Evolutionary conservation across 2,113 vertebrate species (phyloP).

Genomic region (Pao palembangensis): DNA sequence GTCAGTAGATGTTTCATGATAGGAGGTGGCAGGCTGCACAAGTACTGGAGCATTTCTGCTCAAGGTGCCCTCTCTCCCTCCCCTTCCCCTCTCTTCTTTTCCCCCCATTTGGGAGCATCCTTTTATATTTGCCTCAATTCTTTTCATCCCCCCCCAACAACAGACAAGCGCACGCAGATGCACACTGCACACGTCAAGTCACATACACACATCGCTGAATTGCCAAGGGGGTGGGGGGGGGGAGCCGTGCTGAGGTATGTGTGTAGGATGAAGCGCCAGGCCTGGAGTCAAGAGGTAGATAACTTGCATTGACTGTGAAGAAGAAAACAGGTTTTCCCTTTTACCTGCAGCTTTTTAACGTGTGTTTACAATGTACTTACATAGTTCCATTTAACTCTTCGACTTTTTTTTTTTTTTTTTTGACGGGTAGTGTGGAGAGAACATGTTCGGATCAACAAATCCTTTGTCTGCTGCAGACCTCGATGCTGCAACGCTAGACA

Average conservation of each 20-base stretch:
- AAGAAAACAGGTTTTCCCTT: slow-evolving; percentile 25
- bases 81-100: slow-evolving; percentile 27
- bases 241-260: slow-evolving; percentile 29
- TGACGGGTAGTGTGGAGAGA: not conserved
- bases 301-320: slow-evolving; percentile 36
- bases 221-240: slow-evolving; percentile 8
- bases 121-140: slow-evolving; percentile 32
- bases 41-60: slow-evolving; percentile 61
- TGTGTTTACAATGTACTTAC: slow-evolving; percentile 24
- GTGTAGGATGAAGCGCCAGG: slow-evolving; percentile 45
- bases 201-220: slow-evolving; percentile 7
- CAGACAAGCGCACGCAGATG: slow-evolving; percentile 16
- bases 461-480: slow-evolving; percentile 34
- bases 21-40: slow-evolving; percentile 67
- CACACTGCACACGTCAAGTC: not conserved
- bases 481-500: slow-evolving; percentile 9
- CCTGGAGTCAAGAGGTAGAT: slow-evolving; percentile 40
- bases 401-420: slow-evolving; percentile 14
- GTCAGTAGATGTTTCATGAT: slow-evolving; percentile 66
- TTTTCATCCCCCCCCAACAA: slow-evolving; percentile 28
- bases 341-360: slow-evolving; percentile 28
- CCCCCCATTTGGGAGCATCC: slow-evolving; percentile 22
- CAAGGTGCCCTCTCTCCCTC: slow-evolving; percentile 43
- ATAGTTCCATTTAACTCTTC: slow-evolving; percentile 18
- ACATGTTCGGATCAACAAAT: slow-evolving; percentile 33